Evolutionary conservation across 2,113 vertebrate species (phyloP).

Genomic region (Cyrtonyx montezumae): DNA sequence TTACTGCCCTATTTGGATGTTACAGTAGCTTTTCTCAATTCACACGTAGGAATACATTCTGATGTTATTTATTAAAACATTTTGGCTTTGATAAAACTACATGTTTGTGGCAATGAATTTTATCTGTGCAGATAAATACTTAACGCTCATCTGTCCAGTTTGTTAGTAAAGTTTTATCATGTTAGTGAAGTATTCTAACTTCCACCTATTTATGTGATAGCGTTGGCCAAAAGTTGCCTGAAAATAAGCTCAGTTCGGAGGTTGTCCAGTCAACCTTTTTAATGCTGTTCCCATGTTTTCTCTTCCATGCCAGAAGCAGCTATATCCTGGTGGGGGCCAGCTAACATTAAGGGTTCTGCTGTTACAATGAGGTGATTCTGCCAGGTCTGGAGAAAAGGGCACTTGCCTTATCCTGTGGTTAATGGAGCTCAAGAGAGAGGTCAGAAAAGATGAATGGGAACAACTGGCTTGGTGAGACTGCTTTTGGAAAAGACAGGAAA

Average conservation of each 20-base stretch:
- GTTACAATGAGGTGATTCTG: background rate
- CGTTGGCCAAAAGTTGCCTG: background rate
- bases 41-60: too few relatives aligned
- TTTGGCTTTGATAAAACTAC: background rate
- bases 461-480: background rate
- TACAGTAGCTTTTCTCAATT: background rate
- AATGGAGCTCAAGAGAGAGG: background rate
- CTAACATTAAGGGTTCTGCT: background rate
- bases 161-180: background rate
- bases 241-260: background rate
- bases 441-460: background rate
- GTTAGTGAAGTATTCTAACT: background rate
- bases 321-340: background rate
- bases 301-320: background rate
- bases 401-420: background rate
- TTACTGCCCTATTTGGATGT: background rate
- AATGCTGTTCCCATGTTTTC: fast-evolving
- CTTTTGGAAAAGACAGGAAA: background rate
- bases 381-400: background rate
- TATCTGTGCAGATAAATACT: background rate
- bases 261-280: background rate
- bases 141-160: background rate
- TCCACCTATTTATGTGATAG: background rate
- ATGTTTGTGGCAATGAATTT: background rate
- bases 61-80: too few relatives aligned